Evolutionary conservation across 2,113 vertebrate genomes (phyloP).

Genomic region (Platysteira castanea): DNA sequence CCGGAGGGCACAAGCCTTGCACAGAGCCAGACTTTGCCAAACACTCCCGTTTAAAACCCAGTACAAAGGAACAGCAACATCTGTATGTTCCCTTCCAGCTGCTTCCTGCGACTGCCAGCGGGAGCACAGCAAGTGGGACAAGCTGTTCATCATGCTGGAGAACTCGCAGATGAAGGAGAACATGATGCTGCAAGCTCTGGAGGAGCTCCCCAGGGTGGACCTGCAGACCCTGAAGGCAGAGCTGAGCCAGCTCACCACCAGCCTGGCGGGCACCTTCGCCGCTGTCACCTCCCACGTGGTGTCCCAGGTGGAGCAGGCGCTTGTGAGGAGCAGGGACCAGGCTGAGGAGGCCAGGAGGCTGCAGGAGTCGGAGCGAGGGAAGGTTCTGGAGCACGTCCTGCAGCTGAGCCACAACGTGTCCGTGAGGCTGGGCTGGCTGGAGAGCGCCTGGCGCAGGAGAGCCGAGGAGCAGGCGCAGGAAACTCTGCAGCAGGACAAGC

Average conservation of each 20-base stretch:
- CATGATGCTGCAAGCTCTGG: slow-evolving; percentile 87
- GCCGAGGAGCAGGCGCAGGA: slow-evolving; percentile 14
- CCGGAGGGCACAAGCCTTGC: not conserved
- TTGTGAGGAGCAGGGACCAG: slow-evolving; percentile 55
- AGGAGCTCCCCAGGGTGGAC: slow-evolving; percentile 81
- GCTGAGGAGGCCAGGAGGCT: not conserved
- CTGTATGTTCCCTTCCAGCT: slow-evolving; percentile 43
- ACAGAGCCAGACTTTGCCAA: not conserved
- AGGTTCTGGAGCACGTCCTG: slow-evolving; percentile 73
- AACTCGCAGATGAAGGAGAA: slow-evolving; percentile 95
- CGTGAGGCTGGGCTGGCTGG: slow-evolving; percentile 71
- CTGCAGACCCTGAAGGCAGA: slow-evolving; percentile 78
- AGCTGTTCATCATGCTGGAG: slow-evolving; percentile 95
- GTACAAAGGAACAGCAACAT: not conserved
- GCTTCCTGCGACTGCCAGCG: slow-evolving; percentile 73
- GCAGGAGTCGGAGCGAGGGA: slow-evolving; percentile 39
- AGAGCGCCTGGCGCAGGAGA: slow-evolving; percentile 62
- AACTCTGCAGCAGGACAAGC: not conserved
- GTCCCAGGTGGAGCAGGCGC: slow-evolving; percentile 63
- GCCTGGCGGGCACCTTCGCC: slow-evolving; percentile 64
- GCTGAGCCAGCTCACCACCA: slow-evolving; percentile 76
- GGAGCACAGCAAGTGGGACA: slow-evolving; percentile 92
- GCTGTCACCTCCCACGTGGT: slow-evolving; percentile 29
- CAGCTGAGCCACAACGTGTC: slow-evolving; percentile 64
- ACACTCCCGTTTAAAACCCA: not conserved